Evolutionary conservation across 2,113 vertebrate species (phyloP).

Genomic region (Phoxinus phoxinus): DNA sequence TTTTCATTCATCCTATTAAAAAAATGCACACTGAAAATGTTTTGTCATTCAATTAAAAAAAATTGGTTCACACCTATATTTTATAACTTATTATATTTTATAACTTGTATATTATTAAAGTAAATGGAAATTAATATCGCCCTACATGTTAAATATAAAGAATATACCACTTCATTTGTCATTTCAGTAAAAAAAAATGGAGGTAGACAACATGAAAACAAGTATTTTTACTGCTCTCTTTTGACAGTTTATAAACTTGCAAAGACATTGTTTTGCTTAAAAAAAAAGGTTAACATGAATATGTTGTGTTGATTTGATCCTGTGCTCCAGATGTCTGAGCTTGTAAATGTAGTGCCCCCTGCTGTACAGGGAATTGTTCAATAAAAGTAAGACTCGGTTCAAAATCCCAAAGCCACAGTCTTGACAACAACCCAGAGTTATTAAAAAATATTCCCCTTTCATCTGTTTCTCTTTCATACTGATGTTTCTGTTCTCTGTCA

Average conservation of each 20-base stretch:
- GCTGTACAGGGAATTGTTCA: neutral
- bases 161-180: neutral
- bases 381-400: neutral
- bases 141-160: neutral
- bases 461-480: neutral
- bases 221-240: neutral
- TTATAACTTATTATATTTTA: no score
- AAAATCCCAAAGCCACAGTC: neutral
- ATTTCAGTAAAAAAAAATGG: neutral
- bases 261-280: neutral
- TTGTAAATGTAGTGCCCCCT: conserved; percentile 18
- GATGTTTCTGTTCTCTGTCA: neutral
- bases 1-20: no score
- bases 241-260: neutral
- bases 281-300: neutral
- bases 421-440: conserved; percentile 4
- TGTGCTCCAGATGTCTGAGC: neutral
- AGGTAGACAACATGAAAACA: neutral
- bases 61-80: no score
- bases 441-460: neutral
- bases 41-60: no score
- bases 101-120: neutral
- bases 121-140: neutral
- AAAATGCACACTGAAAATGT: no score
- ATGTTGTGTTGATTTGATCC: neutral